These are phyloP conservation scores for Notothenia rossii DNA, from an alignment of 2,113 vertebrate species.

Conservation along the genomic window DNA sequence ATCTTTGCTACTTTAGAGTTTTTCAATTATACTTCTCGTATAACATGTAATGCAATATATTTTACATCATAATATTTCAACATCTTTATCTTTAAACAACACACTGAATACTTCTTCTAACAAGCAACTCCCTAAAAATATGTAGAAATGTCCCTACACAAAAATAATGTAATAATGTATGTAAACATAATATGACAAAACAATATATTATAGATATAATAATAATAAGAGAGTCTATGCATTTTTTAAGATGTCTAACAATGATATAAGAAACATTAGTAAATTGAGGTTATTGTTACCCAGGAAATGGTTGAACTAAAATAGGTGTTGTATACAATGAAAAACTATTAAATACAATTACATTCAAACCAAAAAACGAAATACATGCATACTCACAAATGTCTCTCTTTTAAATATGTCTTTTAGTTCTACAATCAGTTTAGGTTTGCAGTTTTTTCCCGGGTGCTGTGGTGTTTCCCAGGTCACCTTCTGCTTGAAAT, in stretches of 20 bases:
- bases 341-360: not conserved
- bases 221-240: too few relatives aligned
- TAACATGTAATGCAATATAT: not conserved
- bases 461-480: conserved; percentile 15
- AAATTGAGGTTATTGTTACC: too few relatives aligned
- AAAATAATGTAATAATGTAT: not conserved
- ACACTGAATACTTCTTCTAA: not conserved
- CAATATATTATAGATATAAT: not conserved
- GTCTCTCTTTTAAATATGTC: accelerated
- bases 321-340: too few relatives aligned
- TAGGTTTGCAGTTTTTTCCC: accelerated
- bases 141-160: too few relatives aligned
- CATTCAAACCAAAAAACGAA: not conserved
- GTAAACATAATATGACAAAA: too few relatives aligned
- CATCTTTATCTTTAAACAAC: not conserved
- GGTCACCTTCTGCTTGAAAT: accelerated
- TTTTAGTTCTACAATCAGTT: accelerated
- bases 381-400: not conserved
- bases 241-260: too few relatives aligned
- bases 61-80: not conserved
- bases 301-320: too few relatives aligned
- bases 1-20: too few relatives aligned
- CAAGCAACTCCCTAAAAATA: not conserved
- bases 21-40: too few relatives aligned
- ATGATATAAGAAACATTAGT: not conserved